Base-by-base conservation (phyloP, 1,140 invertebrate species). In the Papilio polyxenes region DNA sequence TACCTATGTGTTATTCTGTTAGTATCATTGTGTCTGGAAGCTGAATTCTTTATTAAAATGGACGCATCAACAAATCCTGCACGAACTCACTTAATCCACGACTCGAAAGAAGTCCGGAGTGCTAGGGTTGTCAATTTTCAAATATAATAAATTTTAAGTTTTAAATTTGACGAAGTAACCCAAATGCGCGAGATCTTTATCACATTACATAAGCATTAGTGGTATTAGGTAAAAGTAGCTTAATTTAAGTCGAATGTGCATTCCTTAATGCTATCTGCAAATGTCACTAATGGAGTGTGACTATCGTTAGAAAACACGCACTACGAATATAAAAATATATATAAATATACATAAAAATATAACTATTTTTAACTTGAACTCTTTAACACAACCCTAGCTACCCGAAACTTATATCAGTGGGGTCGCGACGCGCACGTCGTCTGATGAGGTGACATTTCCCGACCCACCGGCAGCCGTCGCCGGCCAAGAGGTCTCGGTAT, bases 41-140 rank as follows among this genome's bases (percentile, higher is more conserved):
- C 82, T 76, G 80, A 78, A 77, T 72, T 88, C 88, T 89, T 89
- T 88, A 84, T 81, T 81, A 81, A 82, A 76, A 81, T 59, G 84
- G 74, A 82, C 85, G 85, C 80, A 84, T 89, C 89, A 85, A 84
- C 85, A 85, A 85, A 86, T 86, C 83, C 85, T 86, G 81, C 79
- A 85, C 82, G 83, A 84, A 83, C 80, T 74, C 44, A 84, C 87
- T 89, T 89, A 88, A 88, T 89, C 85, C 86, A 84, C 75, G 82
- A 72, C 37, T 48, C 78, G 75, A 75, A 56, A 56, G 56, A 44
- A 69, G n/a, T 23, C 74, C 48, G 72, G 48, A 75, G n/a, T 48
- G 51, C 76, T 51, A 75, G 75, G 74, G 74, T 49, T 75, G 74
- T 75, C 40, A 75, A 3, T 44, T 7, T 20, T 20, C n/a, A 56